Percentiles rank a stretch among this genome's conserved stretches.
Evolutionary conservation across 2,888 invertebrate genomes (phyloP).

Genomic region (Prosapia bicincta): DNA sequence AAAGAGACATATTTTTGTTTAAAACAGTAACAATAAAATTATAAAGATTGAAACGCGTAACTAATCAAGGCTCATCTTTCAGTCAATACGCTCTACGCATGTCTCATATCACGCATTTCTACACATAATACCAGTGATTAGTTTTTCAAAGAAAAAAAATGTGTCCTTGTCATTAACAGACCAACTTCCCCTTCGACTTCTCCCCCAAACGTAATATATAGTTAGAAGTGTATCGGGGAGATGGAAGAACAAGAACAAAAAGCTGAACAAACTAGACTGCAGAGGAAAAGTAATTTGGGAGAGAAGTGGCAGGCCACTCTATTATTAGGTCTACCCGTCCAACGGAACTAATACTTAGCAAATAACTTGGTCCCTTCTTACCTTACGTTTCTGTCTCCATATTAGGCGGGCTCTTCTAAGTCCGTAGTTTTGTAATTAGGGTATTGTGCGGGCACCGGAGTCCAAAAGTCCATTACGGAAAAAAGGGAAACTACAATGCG

Average conservation of each 20-base stretch:
- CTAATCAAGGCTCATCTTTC: background rate
- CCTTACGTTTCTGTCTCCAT: background rate
- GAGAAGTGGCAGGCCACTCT: background rate
- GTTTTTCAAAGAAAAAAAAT: background rate
- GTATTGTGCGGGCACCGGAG: background rate
- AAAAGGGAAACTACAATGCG: background rate
- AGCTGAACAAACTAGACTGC: background rate
- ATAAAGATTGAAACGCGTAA: too few species aligned
- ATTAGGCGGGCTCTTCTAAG: background rate
- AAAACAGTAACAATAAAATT: too few species aligned
- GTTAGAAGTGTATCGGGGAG: background rate
- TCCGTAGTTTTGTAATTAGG: background rate
- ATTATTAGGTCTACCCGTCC: background rate
- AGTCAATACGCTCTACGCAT: background rate
- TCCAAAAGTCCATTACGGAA: background rate
- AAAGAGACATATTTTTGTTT: too few species aligned
- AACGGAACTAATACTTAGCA: background rate
- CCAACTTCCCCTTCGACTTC: background rate
- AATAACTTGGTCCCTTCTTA: background rate
- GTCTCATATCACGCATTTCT: background rate
- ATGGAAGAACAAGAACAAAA: background rate
- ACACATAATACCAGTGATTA: background rate
- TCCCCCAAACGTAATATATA: background rate
- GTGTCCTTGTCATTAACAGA: background rate
- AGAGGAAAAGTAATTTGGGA: background rate